These are phyloP conservation scores for Drosophila lacicola DNA, from an alignment of 2,888 invertebrate species.

Conservation along the genomic window DNA sequence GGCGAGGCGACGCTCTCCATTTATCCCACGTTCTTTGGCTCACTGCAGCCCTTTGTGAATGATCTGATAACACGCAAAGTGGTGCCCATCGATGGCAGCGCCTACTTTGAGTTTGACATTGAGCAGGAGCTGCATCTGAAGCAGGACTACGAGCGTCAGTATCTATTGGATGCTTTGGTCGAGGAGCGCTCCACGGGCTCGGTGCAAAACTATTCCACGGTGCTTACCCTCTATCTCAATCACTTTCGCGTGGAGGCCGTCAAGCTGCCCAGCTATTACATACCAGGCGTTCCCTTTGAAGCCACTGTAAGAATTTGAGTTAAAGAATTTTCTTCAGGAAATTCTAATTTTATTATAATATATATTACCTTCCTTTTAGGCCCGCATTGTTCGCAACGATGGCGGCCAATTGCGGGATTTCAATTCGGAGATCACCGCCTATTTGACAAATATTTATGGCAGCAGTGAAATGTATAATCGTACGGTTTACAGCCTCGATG, in stretches of 20 bases:
- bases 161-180: conserved; percentile 94
- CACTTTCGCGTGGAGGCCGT: conserved; percentile 92
- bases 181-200: conserved; percentile 94
- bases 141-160: conserved; percentile 91
- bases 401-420: conserved; percentile 88
- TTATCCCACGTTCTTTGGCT: conserved; percentile 90
- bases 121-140: conserved; percentile 91
- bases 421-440: conserved; percentile 86
- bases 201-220: conserved; percentile 92
- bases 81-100: conserved; percentile 88
- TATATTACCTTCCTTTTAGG: conserved; percentile 82
- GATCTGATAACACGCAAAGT: conserved; percentile 89
- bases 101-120: conserved; percentile 92
- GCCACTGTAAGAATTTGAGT: conserved; percentile 76
- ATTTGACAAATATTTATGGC: conserved; percentile 83
- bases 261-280: conserved; percentile 95
- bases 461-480: conserved; percentile 84
- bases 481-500: conserved; percentile 78
- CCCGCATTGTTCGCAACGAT: conserved; percentile 91
- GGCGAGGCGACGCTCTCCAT: conserved; percentile 95
- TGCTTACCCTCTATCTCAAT: conserved; percentile 92
- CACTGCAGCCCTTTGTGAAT: conserved; percentile 84
- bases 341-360: background rate
- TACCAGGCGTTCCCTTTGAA: conserved; percentile 93
- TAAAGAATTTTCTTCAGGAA: background rate